These are phyloP conservation scores for Clusia tigrina DNA, from an alignment of 2,888 invertebrate genomes.

Conservation along the genomic window DNA sequence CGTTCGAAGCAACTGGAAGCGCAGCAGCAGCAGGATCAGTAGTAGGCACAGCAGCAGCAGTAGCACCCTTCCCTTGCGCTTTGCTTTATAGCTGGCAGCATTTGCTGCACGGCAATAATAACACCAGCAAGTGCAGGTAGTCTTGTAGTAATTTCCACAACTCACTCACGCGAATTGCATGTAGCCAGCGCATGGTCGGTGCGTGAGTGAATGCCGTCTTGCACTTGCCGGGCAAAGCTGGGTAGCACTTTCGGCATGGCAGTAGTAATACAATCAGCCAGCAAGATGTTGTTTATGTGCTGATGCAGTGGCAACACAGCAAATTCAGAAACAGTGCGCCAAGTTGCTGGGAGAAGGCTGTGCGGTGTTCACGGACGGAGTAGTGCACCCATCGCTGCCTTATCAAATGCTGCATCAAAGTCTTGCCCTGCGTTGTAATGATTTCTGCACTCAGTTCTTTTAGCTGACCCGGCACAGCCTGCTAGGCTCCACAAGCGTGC, in stretches of 20 bases:
- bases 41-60: neutral
- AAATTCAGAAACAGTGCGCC: too few species aligned
- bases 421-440: too few species aligned
- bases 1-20: neutral
- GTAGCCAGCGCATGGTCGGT: slow-evolving; percentile 3
- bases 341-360: neutral
- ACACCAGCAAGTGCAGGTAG: slow-evolving; percentile 23
- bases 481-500: neutral
- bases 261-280: neutral
- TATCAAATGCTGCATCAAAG: too few species aligned
- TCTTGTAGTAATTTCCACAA: slow-evolving; percentile 28
- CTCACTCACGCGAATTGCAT: slow-evolving; percentile 28
- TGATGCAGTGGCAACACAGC: too few species aligned
- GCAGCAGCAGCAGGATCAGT: too few species aligned
- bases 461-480: too few species aligned
- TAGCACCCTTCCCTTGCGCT: neutral
- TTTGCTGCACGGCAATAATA: slow-evolving; percentile 13
- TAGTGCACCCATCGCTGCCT: too few species aligned
- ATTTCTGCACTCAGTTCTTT: too few species aligned
- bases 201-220: slow-evolving; percentile 32
- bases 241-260: neutral
- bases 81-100: slow-evolving; percentile 11
- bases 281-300: neutral
- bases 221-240: neutral
- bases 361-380: neutral